Base-by-base conservation (phyloP, 37 sponge, comb jelly and placozoan species). In the Beroe ovata region DNA sequence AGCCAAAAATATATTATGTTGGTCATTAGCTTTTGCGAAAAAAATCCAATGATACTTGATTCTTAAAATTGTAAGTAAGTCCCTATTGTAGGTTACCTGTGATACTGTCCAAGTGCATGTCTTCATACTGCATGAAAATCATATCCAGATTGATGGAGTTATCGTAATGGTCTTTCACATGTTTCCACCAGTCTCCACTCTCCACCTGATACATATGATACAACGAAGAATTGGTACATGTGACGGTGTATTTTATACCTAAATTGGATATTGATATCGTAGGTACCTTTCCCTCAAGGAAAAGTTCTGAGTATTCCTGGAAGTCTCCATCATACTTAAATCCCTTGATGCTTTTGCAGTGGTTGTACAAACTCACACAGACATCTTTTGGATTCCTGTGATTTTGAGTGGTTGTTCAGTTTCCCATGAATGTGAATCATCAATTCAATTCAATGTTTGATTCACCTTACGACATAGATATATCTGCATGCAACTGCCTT, bases 181-280 rank as follows among this genome's bases (percentile, higher is more conserved):
- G 84, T 58, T 42, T 35, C 84, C 84, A 77, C 84, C 84, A 77
- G 22, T 77, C 84, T 0, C 84, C 54, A 39, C 84, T 77, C 54
- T 77, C 84, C 54, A 77, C 84, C 84, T 77, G 84, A n/a, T n/a
- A n/a, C n/a, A n/a, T n/a, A n/a, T n/a, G n/a, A n/a, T n/a, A n/a
- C n/a, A n/a, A n/a, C n/a, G n/a, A n/a, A n/a, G n/a, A n/a, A n/a
- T n/a, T n/a, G n/a, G n/a, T n/a, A n/a, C n/a, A n/a, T n/a, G n/a
- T n/a, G n/a, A n/a, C n/a, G n/a, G n/a, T n/a, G n/a, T n/a, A n/a
- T n/a, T n/a, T n/a, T n/a, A n/a, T n/a, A n/a, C n/a, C n/a, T n/a
- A n/a, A n/a, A n/a, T n/a, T n/a, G n/a, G n/a, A n/a, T n/a, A n/a
- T n/a, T n/a, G n/a, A n/a, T n/a, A n/a, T n/a, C 6, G 11, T 47